Evolutionary conservation across 2,888 invertebrate genomes (phyloP), one percentile per base, ranked within the genome.

Genomic region (Parochlus steinenii): DNA sequence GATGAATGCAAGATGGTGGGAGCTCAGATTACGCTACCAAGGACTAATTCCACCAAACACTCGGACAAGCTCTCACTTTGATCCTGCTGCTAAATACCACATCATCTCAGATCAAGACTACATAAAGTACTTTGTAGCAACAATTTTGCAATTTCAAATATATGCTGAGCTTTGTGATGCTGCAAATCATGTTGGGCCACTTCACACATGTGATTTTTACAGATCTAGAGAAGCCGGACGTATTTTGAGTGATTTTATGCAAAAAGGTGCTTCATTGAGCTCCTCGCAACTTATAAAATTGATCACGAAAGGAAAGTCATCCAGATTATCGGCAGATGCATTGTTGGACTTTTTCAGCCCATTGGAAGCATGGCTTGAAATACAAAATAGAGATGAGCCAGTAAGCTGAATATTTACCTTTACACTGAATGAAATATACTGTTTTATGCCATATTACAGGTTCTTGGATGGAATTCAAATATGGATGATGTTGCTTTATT

Each of bases 71-170:
- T 61, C 67, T 1, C 79, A 86, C 52, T 82, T 87, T 45, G 86
- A 87, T 50, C 74, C 86, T 1, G 85, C 75, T 2, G 68, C 85
- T 2, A 87, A 86, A 48, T 79, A 79, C 50, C 86, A 87, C 49
- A 62, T 87, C 6, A 71, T 80, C 4, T 74, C 78, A 3, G 80
- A 85, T 54, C 65, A 71, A 56, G 68, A 70, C 40, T 73, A 67
- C 54, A 65, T 65, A 44, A 77, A 82, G 51, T 87, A 87, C 54
- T 87, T 86, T 52, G 71, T 87, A 3, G 77, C 80, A 1, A 69
- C 77, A 12, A 63, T 87, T 5, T 57, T 87, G 37, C 83, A 89
- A 61, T 89, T 87, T 61, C 87, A 87, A 62, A 67, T 89, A 33
- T 80, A 76, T 51, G 73, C 81, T 45, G 71, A 78, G 24, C 60